Evolutionary conservation across 2,113 vertebrate genomes (phyloP), one percentile per base, ranked within the genome.

Genomic region (Scatophagus argus): DNA sequence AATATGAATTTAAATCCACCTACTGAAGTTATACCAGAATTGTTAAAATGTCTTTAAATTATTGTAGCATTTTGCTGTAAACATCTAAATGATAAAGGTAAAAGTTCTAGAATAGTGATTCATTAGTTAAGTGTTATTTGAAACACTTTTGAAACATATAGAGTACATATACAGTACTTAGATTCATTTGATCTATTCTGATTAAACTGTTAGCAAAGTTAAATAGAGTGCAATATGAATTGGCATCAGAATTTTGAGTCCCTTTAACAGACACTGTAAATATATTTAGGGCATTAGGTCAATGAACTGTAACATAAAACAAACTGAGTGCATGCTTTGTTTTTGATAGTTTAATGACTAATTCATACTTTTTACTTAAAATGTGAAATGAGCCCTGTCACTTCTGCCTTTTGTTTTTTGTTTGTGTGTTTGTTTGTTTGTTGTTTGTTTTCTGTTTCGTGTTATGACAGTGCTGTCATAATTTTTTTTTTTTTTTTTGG

Each of bases 261-360:
- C 98, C 98, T 99, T 99, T 99, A 99, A 99, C 97, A 93, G 94
- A 96, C 94, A 93, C 94, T 96, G 96, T 94, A 94, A 94, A 94
- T 93, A 96, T 97, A 93, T 94, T 90, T 95, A 96, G 95, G 94
- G 94, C 94, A 95, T 96, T 95, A 95, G 95, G 96, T 93, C 83
- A 95, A 96, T 72, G 65, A 94, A 91, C 89, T 94, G 95, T 91
- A 92, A 84, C 74, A 87, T 95, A 96, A 97, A 95, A 90, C 90
- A 93, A 96, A 95, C 94, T 95, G 94, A 97, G 93, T 99, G 98
- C 98, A 99, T 99, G 98, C 96, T 95, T 95, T 96, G 95, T 93
- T 95, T 95, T 91, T 84, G 85, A 91, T 94, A 94, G 93, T 96
- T 95, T 95, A 95, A 92, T 72, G 91, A 88, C 83, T 78, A 88